These are phyloP conservation scores for Rhopalosiphum padi DNA, from an alignment of 1,140 invertebrate genomes.

Conservation along the genomic window DNA sequence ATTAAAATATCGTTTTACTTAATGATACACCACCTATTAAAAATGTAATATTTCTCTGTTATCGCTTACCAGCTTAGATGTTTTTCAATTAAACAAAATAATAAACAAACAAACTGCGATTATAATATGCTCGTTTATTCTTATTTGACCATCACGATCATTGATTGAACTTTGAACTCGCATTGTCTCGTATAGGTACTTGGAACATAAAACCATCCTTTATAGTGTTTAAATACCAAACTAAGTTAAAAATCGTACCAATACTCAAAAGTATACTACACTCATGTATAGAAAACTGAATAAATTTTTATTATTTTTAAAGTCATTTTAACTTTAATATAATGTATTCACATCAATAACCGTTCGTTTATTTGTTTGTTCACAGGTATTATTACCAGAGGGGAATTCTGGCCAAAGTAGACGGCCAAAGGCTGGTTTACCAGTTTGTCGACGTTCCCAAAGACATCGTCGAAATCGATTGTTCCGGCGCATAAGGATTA, in stretches of 20 bases:
- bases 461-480: constrained; percentile 97
- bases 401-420: constrained; percentile 98
- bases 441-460: constrained; percentile 99
- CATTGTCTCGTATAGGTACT: background rate
- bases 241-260: no score
- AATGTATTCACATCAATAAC: background rate
- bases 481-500: constrained; percentile 70
- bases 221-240: background rate
- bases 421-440: constrained; percentile 97
- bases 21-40: background rate
- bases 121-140: background rate
- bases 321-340: background rate
- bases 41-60: background rate
- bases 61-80: background rate
- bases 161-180: background rate
- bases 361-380: constrained; percentile 23
- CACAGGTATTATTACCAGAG: constrained; percentile 97
- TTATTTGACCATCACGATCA: background rate
- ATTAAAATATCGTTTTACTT: no score
- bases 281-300: background rate
- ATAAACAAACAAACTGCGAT: background rate
- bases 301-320: background rate
- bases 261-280: no score
- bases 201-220: background rate
- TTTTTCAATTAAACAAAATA: background rate